These are phyloP conservation scores for Acleris sparsana DNA, from an alignment of 2,888 invertebrate species.

Conservation along the genomic window DNA sequence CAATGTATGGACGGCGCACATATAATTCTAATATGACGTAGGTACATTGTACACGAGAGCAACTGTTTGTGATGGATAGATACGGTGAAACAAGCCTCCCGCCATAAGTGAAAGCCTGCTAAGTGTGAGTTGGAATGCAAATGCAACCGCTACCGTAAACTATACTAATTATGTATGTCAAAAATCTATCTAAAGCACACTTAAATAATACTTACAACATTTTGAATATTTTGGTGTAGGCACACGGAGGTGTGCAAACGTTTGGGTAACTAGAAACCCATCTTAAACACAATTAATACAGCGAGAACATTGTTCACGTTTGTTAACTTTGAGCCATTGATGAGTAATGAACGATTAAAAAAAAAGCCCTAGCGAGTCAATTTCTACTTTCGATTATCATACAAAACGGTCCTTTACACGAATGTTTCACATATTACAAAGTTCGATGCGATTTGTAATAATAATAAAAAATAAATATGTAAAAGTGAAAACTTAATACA, in stretches of 20 bases:
- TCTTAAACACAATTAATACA: conserved; percentile 84
- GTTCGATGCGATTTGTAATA: too few species aligned
- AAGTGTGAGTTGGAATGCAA: conserved; percentile 36
- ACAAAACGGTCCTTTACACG: too few species aligned
- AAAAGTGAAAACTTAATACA: too few species aligned
- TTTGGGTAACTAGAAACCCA: conserved; percentile 88
- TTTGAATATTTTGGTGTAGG: conserved; percentile 83
- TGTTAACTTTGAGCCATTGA: conserved; percentile 69
- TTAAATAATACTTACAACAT: conserved; percentile 86
- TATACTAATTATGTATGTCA: background rate
- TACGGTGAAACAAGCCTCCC: conserved; percentile 29
- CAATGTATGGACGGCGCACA: too few species aligned
- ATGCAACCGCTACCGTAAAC: conserved; percentile 30
- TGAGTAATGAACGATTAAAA: conserved; percentile 63
- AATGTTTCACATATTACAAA: too few species aligned
- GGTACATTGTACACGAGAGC: conserved; percentile 5
- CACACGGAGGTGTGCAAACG: conserved; percentile 90
- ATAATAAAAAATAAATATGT: too few species aligned
- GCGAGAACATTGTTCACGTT: conserved; percentile 77
- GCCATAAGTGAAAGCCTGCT: conserved; percentile 38
- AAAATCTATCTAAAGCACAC: conserved; percentile 18
- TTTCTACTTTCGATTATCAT: too few species aligned
- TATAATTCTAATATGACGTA: background rate
- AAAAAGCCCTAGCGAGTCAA: too few species aligned
- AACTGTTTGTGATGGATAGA: conserved; percentile 13